Base-by-base conservation (phyloP, 2,888 invertebrate genomes). In the Polymixis flavicincta region DNA sequence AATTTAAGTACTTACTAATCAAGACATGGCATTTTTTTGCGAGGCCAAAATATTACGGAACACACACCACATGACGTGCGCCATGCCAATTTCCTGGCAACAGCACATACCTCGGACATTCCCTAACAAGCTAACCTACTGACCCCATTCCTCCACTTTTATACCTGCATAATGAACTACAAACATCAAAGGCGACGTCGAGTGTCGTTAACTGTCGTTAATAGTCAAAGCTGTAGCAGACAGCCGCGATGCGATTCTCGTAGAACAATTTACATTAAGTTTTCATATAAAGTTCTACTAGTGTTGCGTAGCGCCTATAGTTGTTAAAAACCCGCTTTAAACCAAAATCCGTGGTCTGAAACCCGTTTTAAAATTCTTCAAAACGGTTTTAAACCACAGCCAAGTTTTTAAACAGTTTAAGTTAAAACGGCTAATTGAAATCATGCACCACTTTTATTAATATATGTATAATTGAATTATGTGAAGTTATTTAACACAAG, bases 101-200 rank as follows among this genome's bases (percentile, higher is more conserved):
- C 60, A 69, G n/a, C 60, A 28, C 60, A 68, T 68, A 48, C 50
- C 37, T 60, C 54, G 28, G 60, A 59, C 61, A 73, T 78, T 63
- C 75, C 78, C 69, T 67, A 76, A 71, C 71, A 14, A 78, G 32
- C 54, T 64, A 42, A 59, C 83, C 78, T 19, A 74, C 48, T 81
- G 66, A 74, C 83, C 81, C 17, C 65, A 81, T 78, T 82, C 28
- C 55, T 68, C 50, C 14, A 60, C n/a, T 63, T 68, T 59, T 72
- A 67, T 55, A 68, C 65, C 19, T 50, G 59, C 66, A 70, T 70
- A 78, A 74, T 70, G 74, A 78, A 70, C 70, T 73, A 66, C 78
- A 74, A 81, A 82, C 81, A 78, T 83, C 78, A 83, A 82, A 82
- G 72, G 37, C 28, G 57, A 48, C 60, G 78, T 55, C 65, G 65